phyloP scores from a whole-genome alignment of 2,797 vertebrate genomes.

The Diglossa cyanea region DNA sequence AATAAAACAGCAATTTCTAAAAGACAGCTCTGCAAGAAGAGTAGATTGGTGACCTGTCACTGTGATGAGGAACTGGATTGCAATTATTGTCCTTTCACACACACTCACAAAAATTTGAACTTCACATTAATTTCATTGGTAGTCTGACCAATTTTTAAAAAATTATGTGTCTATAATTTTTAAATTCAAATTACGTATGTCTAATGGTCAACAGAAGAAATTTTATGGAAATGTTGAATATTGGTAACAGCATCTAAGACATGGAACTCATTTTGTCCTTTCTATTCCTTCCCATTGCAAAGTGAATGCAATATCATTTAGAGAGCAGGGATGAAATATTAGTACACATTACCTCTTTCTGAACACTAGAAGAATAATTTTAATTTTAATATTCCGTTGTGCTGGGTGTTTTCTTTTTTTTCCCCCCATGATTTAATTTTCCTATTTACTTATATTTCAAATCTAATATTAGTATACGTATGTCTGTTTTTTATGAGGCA shows the following conservation, averaged over 20 bases:
- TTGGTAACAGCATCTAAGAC: neutral
- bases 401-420: neutral
- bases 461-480: neutral
- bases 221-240: neutral
- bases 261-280: neutral
- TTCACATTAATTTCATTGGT: neutral
- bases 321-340: neutral
- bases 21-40: neutral
- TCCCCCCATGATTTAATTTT: neutral
- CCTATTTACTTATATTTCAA: neutral
- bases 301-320: neutral
- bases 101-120: neutral
- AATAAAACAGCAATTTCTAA: slow-evolving; percentile 16
- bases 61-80: neutral
- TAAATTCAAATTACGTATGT: neutral
- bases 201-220: neutral
- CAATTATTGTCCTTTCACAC: neutral
- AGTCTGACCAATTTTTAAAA: neutral
- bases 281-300: neutral
- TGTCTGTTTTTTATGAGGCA: neutral
- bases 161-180: neutral
- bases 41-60: neutral
- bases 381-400: neutral
- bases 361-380: neutral
- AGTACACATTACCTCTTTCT: neutral